Conservation (phyloP, 1,140 invertebrate species). For the Oryctes rhinoceros region DNA sequence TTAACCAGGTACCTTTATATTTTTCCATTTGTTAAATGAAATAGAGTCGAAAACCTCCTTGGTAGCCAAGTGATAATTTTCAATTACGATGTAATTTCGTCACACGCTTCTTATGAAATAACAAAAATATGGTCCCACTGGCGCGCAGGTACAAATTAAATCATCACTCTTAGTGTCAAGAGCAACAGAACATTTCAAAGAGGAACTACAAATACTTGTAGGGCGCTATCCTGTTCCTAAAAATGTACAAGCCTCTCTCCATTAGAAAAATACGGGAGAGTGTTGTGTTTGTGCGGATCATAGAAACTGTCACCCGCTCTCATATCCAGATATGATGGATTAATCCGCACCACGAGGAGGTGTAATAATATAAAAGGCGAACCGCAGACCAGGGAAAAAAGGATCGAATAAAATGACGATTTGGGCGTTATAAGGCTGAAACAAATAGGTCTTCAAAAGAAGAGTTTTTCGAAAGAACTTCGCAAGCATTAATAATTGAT, state of each 20-base stretch:
- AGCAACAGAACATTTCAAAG: background rate
- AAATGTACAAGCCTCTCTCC: background rate
- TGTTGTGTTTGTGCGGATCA: background rate
- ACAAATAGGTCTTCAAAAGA: no score
- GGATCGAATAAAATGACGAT: no score
- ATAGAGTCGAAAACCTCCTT: no score
- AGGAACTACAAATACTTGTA: background rate
- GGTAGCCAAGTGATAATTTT: no score
- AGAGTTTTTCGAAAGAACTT: no score
- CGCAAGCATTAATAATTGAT: no score
- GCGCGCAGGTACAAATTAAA: background rate
- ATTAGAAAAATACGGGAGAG: conserved; percentile 6
- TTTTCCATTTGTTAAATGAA: no score
- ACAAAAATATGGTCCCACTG: no score
- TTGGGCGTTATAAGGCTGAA: no score
- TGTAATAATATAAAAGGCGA: background rate
- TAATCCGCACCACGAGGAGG: background rate
- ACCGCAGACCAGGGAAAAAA: background rate
- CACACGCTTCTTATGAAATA: no score
- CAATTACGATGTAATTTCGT: no score
- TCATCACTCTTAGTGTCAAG: background rate
- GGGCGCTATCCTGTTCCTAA: conserved; percentile 2
- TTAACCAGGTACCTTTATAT: no score
- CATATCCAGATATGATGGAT: conserved; percentile 23
- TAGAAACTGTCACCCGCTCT: conserved; percentile 9